phyloP scores from a whole-genome alignment of 2,113 vertebrate genomes.

The Chamaea fasciata region DNA sequence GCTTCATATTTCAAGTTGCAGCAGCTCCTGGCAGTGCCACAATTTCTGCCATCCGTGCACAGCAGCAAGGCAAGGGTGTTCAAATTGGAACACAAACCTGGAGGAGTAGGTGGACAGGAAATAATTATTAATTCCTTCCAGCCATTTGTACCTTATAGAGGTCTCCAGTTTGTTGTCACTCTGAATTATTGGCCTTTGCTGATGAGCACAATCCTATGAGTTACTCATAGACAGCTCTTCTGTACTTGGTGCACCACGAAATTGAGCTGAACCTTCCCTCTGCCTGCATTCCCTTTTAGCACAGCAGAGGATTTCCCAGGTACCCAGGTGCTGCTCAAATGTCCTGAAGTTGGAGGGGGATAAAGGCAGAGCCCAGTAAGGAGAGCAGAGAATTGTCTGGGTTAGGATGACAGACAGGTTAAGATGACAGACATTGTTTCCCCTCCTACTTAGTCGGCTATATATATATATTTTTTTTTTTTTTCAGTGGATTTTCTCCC shows the following conservation, averaged over 20 bases:
- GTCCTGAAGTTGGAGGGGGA: not conserved
- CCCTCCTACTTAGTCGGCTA: not conserved
- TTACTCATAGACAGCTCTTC: not conserved
- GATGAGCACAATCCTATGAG: not conserved
- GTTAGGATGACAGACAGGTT: not conserved
- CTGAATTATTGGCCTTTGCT: not conserved
- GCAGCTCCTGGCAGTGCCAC: not conserved
- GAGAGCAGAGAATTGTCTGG: not conserved
- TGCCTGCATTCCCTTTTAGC: not conserved
- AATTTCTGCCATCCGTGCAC: not conserved
- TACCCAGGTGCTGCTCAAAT: not conserved
- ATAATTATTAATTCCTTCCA: not conserved
- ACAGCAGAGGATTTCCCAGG: not conserved
- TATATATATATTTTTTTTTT: not conserved
- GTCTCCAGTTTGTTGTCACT: not conserved
- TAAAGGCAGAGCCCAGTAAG: not conserved
- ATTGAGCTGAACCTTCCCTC: not conserved
- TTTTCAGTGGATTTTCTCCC: not conserved
- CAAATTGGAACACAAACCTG: not conserved
- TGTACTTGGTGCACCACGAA: not conserved
- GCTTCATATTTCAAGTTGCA: not conserved
- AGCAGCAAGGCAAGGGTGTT: not conserved
- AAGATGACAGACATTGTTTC: conserved; percentile 9
- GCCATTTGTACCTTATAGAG: not conserved
- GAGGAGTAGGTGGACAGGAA: not conserved